Evolutionary conservation across 1,140 invertebrate species (phyloP).

Genomic region (Chelonus insularis): DNA sequence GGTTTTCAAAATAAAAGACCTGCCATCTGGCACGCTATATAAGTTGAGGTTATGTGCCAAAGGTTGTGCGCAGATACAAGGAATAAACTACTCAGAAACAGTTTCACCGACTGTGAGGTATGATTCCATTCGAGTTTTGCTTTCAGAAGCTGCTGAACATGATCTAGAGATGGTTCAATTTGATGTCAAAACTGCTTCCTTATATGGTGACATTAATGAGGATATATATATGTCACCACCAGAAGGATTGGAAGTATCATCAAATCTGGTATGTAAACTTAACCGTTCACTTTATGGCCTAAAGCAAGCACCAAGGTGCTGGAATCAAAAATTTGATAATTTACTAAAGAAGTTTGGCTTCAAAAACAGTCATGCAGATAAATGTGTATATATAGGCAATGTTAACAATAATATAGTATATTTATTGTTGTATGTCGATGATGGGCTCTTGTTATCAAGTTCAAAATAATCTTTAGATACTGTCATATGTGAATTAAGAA

Average conservation of each 20-base stretch:
- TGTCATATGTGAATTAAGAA: too few relatives aligned
- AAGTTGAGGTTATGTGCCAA: slow-evolving; percentile 37
- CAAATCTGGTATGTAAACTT: slow-evolving; percentile 38
- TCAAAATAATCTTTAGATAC: too few relatives aligned
- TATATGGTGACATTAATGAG: slow-evolving; percentile 16
- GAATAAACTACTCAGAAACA: slow-evolving; percentile 38
- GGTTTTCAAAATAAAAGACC: slow-evolving; percentile 48
- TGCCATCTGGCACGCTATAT: background rate
- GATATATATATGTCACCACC: slow-evolving; percentile 37
- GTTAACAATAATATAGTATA: background rate
- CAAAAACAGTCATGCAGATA: slow-evolving; percentile 12
- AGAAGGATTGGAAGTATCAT: slow-evolving; percentile 19
- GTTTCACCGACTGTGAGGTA: slow-evolving; percentile 26
- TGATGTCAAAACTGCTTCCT: slow-evolving; percentile 23
- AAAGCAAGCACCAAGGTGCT: slow-evolving; percentile 47
- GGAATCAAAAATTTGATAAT: slow-evolving; percentile 41
- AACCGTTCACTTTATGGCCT: slow-evolving; percentile 47
- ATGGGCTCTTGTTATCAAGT: background rate
- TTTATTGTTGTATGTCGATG: slow-evolving; percentile 19
- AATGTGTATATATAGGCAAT: slow-evolving; percentile 17
- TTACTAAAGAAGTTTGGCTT: slow-evolving; percentile 17
- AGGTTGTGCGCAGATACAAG: slow-evolving; percentile 35
- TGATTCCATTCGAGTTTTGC: slow-evolving; percentile 13
- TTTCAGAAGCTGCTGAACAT: background rate
- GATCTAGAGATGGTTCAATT: slow-evolving; percentile 1